Evolutionary conservation across 2,113 vertebrate species (phyloP).

Genomic region (Anas platyrhynchos): DNA sequence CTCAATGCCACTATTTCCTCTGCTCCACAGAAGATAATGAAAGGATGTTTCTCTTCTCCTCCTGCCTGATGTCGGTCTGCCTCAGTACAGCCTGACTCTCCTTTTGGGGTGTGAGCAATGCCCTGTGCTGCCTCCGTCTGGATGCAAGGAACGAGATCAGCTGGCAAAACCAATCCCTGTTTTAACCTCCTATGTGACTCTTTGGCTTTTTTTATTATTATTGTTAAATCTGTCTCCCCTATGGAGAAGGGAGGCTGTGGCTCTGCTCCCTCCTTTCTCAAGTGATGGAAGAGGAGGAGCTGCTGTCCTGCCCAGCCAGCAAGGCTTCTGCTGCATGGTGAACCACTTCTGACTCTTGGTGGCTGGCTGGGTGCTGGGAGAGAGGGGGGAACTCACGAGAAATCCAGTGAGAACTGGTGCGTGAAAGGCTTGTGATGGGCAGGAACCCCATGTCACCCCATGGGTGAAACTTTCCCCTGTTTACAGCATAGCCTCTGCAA

Average conservation of each 20-base stretch:
- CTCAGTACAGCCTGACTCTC: conserved; percentile 4
- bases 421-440: not conserved
- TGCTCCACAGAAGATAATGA: conserved; percentile 32
- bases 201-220: not conserved
- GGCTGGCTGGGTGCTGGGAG: not conserved
- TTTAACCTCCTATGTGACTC: conserved; percentile 2
- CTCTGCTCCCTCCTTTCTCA: not conserved
- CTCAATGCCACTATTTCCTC: conserved; percentile 23
- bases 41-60: conserved; percentile 51
- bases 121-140: not conserved
- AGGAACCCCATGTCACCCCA: not conserved
- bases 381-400: not conserved
- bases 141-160: conserved; percentile 22
- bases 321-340: not conserved
- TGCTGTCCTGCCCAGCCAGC: not conserved
- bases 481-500: not conserved
- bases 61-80: conserved; percentile 3
- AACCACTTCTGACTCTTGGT: not conserved
- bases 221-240: not conserved
- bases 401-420: not conserved
- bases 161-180: not conserved
- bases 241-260: not conserved
- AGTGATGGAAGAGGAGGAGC: not conserved
- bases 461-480: not conserved
- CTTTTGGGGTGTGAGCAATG: not conserved